Conservation (phyloP, 2,888 invertebrate genomes). For the Standfussiana lucernea region DNA sequence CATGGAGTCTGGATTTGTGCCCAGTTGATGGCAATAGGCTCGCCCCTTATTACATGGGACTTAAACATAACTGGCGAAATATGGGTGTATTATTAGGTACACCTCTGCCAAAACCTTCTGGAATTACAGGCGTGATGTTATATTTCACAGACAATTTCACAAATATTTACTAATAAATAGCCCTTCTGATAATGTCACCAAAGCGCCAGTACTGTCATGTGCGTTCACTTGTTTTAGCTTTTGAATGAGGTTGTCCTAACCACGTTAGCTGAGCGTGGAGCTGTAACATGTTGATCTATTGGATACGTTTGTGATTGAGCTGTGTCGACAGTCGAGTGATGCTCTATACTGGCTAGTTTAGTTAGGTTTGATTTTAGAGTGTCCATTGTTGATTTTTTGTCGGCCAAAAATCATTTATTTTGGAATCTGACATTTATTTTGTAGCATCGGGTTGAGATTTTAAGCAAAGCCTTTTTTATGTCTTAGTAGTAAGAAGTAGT, state of each 20-base stretch:
- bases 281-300: constrained; percentile 46
- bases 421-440: not conserved
- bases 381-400: not conserved
- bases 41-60: too few relatives aligned
- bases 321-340: constrained; percentile 14
- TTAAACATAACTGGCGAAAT: too few relatives aligned
- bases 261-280: constrained; percentile 22
- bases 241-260: constrained; percentile 40
- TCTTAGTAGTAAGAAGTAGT: not conserved
- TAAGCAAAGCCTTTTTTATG: not conserved
- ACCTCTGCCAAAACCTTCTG: too few relatives aligned
- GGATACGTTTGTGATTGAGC: constrained; percentile 10
- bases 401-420: not conserved
- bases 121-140: too few relatives aligned
- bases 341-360: not conserved
- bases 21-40: too few relatives aligned
- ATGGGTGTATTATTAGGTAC: too few relatives aligned
- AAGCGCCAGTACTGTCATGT: not conserved
- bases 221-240: constrained; percentile 27
- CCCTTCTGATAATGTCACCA: not conserved
- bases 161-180: not conserved
- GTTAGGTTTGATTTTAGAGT: constrained; percentile 27
- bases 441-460: not conserved
- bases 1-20: too few relatives aligned
- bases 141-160: not conserved